These are phyloP conservation scores for Volucella zonaria DNA, from an alignment of 2,888 invertebrate species.

Conservation along the genomic window DNA sequence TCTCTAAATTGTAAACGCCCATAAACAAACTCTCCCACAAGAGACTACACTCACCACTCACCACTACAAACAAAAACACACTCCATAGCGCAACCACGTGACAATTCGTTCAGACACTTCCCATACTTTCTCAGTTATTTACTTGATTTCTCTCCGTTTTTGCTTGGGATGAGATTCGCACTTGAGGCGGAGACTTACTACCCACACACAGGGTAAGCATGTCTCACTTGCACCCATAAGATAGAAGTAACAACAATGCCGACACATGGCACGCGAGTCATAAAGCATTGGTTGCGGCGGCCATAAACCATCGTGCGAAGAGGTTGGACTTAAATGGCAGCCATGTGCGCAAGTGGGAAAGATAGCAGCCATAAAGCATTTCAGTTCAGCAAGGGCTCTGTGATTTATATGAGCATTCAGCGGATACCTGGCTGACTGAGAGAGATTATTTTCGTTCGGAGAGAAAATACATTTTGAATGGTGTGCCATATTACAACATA, in stretches of 20 bases:
- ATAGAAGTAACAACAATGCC: neutral
- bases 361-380: constrained; percentile 73
- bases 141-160: constrained; percentile 27
- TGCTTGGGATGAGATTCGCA: constrained; percentile 66
- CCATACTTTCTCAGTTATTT: constrained; percentile 46
- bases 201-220: constrained; percentile 47
- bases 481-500: neutral
- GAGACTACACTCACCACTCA: constrained; percentile 27
- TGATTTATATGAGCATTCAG: constrained; percentile 72
- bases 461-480: constrained; percentile 7
- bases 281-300: constrained; percentile 81
- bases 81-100: constrained; percentile 46
- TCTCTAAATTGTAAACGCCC: constrained; percentile 80
- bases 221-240: constrained; percentile 72
- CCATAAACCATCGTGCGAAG: constrained; percentile 82
- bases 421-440: constrained; percentile 63
- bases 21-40: constrained; percentile 78
- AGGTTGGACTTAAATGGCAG: constrained; percentile 76
- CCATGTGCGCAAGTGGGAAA: constrained; percentile 73
- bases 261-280: constrained; percentile 78
- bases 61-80: constrained; percentile 34
- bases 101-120: constrained; percentile 44
- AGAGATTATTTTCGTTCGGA: constrained; percentile 1
- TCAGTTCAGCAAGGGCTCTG: constrained; percentile 54
- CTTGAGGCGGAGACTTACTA: constrained; percentile 74